Percentiles rank a stretch among this genome's conserved stretches.
Evolutionary conservation across 2,113 vertebrate genomes (phyloP).

Genomic region (Odontesthes bonariensis): DNA sequence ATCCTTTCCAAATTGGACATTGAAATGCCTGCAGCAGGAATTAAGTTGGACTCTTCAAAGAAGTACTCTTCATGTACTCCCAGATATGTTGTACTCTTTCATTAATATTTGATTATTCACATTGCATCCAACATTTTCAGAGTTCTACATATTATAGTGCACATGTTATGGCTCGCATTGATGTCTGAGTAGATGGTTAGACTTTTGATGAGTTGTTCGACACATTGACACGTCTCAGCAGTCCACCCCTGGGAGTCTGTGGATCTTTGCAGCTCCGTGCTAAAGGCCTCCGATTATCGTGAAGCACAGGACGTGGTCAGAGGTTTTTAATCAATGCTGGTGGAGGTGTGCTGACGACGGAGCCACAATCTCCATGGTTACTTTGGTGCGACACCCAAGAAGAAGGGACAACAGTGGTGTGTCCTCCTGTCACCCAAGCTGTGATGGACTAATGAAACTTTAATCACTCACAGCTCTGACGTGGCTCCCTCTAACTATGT

Average conservation of each 20-base stretch:
- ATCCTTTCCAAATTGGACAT: not conserved
- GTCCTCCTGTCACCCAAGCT: conserved; percentile 72
- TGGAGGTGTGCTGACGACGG: conserved; percentile 56
- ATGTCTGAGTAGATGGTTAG: not conserved
- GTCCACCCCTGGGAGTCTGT: not conserved
- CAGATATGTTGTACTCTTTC: too few relatives aligned
- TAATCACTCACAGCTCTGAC: conserved; percentile 66
- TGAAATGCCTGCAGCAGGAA: conserved; percentile 22
- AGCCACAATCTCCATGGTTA: conserved; percentile 74
- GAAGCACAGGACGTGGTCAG: conserved; percentile 30
- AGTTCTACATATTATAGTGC: not conserved
- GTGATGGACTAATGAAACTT: conserved; percentile 80
- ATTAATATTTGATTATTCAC: too few relatives aligned
- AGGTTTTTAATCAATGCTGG: conserved; percentile 70
- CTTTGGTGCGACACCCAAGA: conserved; percentile 55
- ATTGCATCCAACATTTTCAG: not conserved
- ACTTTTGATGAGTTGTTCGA: not conserved
- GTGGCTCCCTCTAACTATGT: conserved; percentile 17
- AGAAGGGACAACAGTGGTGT: conserved; percentile 46
- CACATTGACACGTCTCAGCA: not conserved
- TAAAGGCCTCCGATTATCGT: conserved; percentile 57
- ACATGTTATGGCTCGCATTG: too few relatives aligned
- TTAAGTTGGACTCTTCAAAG: not conserved
- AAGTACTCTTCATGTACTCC: too few relatives aligned
- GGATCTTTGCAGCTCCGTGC: conserved; percentile 44